Conservation (phyloP, 2,797 vertebrate genomes). For the Parauchenoglanis punctatus region DNA sequence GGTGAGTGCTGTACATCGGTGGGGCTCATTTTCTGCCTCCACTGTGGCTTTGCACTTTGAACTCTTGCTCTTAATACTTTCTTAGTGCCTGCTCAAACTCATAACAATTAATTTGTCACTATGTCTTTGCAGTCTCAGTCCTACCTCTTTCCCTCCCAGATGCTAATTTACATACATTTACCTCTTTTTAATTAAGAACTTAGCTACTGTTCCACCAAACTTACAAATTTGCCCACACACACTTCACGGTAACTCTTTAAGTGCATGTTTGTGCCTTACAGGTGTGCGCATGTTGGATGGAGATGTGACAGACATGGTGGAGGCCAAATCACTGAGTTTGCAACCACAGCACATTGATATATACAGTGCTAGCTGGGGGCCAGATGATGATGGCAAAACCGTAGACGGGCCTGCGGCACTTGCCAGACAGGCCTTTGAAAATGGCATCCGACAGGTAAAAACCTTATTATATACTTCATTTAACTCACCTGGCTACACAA, state of each 20-base stretch:
- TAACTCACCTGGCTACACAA: not conserved
- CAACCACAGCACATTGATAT: conserved; percentile 97
- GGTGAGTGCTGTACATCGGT: conserved; percentile 73
- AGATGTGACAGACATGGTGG: conserved; percentile 98
- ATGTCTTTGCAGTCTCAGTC: not conserved
- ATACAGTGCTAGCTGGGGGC: conserved; percentile 98
- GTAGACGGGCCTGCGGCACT: conserved; percentile 96
- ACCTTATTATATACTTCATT: not conserved
- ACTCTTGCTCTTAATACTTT: not conserved
- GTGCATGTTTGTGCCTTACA: conserved; percentile 58
- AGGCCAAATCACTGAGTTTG: conserved; percentile 94
- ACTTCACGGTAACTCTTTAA: not conserved
- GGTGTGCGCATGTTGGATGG: conserved; percentile 98
- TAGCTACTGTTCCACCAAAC: not conserved
- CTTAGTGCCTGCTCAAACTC: not conserved
- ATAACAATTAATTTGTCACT: not conserved
- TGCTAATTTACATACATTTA: not conserved
- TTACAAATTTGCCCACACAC: not conserved
- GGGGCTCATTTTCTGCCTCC: not conserved
- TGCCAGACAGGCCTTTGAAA: conserved; percentile 95
- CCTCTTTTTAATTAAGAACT: not conserved
- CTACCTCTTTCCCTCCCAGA: not conserved
- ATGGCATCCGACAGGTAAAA: conserved; percentile 89
- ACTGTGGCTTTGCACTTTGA: conserved; percentile 33
- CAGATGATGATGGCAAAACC: conserved; percentile 95